phyloP scores from a whole-genome alignment of 2,888 invertebrate genomes.

The Tetragonula carbonaria region DNA sequence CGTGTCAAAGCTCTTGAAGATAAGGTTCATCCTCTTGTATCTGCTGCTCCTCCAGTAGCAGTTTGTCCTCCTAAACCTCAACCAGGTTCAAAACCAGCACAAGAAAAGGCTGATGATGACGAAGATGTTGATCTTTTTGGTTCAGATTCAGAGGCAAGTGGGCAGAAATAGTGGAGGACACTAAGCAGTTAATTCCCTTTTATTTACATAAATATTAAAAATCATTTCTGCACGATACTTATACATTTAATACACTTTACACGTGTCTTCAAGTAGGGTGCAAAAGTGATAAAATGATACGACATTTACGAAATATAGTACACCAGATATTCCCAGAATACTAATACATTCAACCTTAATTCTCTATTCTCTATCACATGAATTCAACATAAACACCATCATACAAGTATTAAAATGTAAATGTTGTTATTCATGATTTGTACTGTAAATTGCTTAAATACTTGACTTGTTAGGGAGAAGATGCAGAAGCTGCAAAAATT shows the following conservation, averaged over 20 bases:
- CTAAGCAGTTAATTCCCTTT: slow-evolving; percentile 31
- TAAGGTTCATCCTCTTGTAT: slow-evolving; percentile 29
- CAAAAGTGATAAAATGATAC: slow-evolving; percentile 43
- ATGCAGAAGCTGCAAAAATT: slow-evolving; percentile 90
- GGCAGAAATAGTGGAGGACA: slow-evolving; percentile 53
- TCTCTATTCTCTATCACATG: slow-evolving; percentile 31
- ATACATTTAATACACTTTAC: slow-evolving; percentile 55
- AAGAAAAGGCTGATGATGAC: slow-evolving; percentile 85
- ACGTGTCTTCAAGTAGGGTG: slow-evolving; percentile 46
- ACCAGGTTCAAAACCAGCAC: slow-evolving; percentile 69
- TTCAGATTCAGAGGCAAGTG: slow-evolving; percentile 89
- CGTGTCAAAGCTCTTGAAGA: slow-evolving; percentile 81
- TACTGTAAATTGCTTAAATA: slow-evolving; percentile 53
- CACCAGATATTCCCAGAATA: slow-evolving; percentile 81
- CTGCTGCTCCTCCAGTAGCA: slow-evolving; percentile 71
- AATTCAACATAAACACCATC: slow-evolving; percentile 31
- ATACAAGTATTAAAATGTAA: slow-evolving; percentile 35
- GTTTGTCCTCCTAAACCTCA: slow-evolving; percentile 78
- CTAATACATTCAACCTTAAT: slow-evolving; percentile 52
- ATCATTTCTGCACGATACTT: slow-evolving; percentile 57
- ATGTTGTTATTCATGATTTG: slow-evolving; percentile 3
- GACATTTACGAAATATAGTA: slow-evolving; percentile 61
- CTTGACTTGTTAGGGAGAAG: slow-evolving; percentile 86
- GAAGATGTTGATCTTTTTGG: slow-evolving; percentile 93
- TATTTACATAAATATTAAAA: slow-evolving; percentile 41